Base-by-base conservation (phyloP, 2,888 invertebrate genomes). In the Platycheirus albimanus region DNA sequence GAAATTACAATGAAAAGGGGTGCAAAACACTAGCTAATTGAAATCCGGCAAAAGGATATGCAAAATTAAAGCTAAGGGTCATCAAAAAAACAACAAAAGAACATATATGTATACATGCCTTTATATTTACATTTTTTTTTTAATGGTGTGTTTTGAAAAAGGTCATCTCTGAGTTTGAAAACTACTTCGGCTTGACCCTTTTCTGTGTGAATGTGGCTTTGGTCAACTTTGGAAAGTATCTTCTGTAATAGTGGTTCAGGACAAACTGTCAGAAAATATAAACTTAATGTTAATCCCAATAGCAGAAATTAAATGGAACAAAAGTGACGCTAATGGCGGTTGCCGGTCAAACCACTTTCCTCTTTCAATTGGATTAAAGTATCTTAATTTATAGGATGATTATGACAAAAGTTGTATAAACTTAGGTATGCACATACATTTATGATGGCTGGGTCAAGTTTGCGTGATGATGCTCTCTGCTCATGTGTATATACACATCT, bases 21-120 rank as follows among this genome's bases (percentile, higher is more conserved):
- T 63, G 56, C 47, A 74, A 69, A 80, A 69, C 69, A 80, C 49
- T 43, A 33, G 69, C 79, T 80, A 80, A 80, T 80, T 80, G 79
- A 80, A 80, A 75, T 74, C 79, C 79, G 56, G 54, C 54, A 75
- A 11, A 61, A 38, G 70, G 61, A 78, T 78, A 72, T 78, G 36
- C 54, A 58, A 67, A 79, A 67, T 72, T 67, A 72, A 72, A 54
- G 61, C 61, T 52, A 70, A 79, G 66, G 78, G 67, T 47, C 72
- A 79, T 79, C 72, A 79, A 79, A 74, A 74, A 79, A 69, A 76
- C 17, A 15, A 56, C 3, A 38, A 38, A 10, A 2, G 1, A 8
- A 56, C 20, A 38, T 61, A 51, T 64, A 45, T 69, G 61, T 51
- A 45, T 3, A 24, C 24, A 4, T 24, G 8, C 8, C 8, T 33